Evolutionary conservation across 2,888 invertebrate genomes (phyloP).

Genomic region (Callyntrura sp.): DNA sequence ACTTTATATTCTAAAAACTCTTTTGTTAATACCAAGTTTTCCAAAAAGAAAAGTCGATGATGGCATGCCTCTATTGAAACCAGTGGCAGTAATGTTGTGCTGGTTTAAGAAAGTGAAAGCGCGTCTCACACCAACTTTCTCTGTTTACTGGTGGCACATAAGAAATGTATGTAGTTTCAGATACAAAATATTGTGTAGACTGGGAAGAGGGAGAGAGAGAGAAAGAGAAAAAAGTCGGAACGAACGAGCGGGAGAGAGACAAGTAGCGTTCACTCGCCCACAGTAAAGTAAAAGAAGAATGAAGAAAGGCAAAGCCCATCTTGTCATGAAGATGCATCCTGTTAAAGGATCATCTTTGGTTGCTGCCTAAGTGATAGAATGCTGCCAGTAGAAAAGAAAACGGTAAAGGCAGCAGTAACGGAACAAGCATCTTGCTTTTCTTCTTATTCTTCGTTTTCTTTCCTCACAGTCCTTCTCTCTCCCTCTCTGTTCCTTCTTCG

Average conservation of each 20-base stretch:
- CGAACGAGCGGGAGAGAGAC: neutral
- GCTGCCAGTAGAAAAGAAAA: constrained; percentile 57
- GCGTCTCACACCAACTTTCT: constrained; percentile 14
- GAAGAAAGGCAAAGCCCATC: constrained; percentile 49
- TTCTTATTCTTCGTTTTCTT: constrained; percentile 31
- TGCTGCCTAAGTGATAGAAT: constrained; percentile 68
- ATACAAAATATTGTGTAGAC: neutral
- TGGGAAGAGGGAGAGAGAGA: neutral
- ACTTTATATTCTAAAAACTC: constrained; percentile 34
- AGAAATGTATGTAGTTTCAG: neutral
- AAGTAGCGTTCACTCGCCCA: neutral
- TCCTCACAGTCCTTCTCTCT: neutral
- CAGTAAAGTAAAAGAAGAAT: constrained; percentile 19
- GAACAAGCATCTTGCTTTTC: constrained; percentile 1
- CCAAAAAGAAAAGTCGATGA: constrained; percentile 13
- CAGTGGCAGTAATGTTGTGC: neutral
- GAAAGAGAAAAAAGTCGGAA: neutral
- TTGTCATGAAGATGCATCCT: constrained; percentile 69
- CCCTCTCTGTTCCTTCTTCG: neutral
- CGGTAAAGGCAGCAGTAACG: neutral
- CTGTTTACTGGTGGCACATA: constrained; percentile 3
- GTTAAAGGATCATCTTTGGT: constrained; percentile 69
- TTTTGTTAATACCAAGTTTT: constrained; percentile 51
- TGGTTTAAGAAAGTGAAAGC: neutral
- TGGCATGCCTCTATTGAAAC: neutral